Base-by-base conservation (phyloP, 2,797 vertebrate species). In the Hypotaenidia okinawae region DNA sequence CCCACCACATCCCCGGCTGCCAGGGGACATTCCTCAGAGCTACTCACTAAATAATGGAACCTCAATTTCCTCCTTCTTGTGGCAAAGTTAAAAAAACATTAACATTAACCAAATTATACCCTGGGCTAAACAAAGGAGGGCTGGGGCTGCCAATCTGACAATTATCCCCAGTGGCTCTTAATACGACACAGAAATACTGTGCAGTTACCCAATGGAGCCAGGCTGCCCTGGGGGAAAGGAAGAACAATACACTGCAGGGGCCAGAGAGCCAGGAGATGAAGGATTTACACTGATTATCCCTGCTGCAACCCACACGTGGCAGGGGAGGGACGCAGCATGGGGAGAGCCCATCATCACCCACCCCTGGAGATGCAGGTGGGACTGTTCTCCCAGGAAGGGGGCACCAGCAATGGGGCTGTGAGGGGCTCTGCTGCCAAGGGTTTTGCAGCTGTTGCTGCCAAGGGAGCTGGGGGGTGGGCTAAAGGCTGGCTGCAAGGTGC, bases 141-240 rank as follows among this genome's bases (percentile, higher is more conserved):
- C 23, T 73, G 41, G 33, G 43, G 32, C 66, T 96, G 97, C 96
- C 96, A 97, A 87, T 92, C 95, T 95, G 85, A 75, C 84, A 96
- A 86, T 95, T 92, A 95, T 89, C 94, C 76, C 87, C 91, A 96
- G 94, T 94, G 70, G 32, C 47, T 67, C 83, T 81, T 97, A 95
- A 96, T 97, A 82, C 80, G 94, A 97, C 93, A 95, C 92, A 96
- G 92, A 96, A 97, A 97, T 96, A 84, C 76, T 93, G 96, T 89
- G 78, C 87, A 96, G 88, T 97, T 97, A 89, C 85, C 84, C 81
- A 88, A 6, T 93, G 96, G 95, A 96, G 95, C 93, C 95, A 84
- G 81, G 79, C 80, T 88, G 61, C 90, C 96, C 93, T 91, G 89
- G 83, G 90, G 94, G 30, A 96, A 70, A 84, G 28, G 72, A 84